phyloP scores from a whole-genome alignment of 92 coral and sea anemone species.

The Bergia puertoricense region DNA sequence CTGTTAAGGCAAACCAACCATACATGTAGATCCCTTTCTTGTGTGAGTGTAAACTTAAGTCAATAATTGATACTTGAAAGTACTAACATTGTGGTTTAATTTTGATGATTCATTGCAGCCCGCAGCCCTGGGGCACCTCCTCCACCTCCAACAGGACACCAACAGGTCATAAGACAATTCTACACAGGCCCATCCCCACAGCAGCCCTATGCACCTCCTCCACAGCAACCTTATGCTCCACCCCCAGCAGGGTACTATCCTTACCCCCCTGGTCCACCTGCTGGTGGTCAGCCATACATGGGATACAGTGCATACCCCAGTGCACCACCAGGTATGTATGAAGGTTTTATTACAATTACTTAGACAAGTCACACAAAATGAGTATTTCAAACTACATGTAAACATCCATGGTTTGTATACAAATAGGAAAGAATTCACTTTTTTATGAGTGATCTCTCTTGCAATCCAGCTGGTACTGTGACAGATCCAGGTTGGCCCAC shows the following conservation, averaged over 20 bases:
- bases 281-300: slow-evolving; percentile 20
- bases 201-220: slow-evolving; percentile 64
- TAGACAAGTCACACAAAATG: neutral
- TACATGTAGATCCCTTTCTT: too few species aligned
- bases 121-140: slow-evolving; percentile 74
- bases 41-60: too few species aligned
- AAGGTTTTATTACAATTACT: neutral
- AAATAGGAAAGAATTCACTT: too few species aligned
- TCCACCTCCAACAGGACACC: slow-evolving; percentile 75
- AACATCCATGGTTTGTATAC: too few species aligned
- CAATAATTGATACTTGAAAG: neutral
- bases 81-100: neutral
- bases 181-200: slow-evolving; percentile 57
- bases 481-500: too few species aligned
- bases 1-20: too few species aligned
- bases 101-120: slow-evolving; percentile 41
- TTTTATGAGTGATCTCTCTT: too few species aligned
- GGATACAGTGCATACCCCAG: slow-evolving; percentile 39
- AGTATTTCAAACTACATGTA: neutral
- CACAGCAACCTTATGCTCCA: slow-evolving; percentile 56
- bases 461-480: too few species aligned
- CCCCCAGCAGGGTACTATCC: slow-evolving; percentile 69
- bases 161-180: slow-evolving; percentile 53
- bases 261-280: slow-evolving; percentile 50
- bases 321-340: slow-evolving; percentile 38